Conservation (phyloP, 2,113 vertebrate species). For the Caretta caretta region DNA sequence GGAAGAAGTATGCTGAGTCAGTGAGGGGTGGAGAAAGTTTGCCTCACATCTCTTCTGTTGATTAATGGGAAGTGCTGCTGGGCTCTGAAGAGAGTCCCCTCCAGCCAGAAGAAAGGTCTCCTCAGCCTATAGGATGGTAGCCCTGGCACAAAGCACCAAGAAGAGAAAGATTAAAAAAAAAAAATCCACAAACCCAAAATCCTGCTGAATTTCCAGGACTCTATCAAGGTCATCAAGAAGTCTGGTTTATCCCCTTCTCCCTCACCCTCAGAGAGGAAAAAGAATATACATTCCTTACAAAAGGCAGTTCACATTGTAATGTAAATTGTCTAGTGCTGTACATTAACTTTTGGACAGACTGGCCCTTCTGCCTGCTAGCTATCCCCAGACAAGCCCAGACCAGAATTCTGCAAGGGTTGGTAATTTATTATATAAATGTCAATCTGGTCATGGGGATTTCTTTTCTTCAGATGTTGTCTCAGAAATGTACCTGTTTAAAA, state of each 20-base stretch:
- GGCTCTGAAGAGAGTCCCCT: not conserved
- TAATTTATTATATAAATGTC: not conserved
- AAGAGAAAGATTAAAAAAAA: not conserved
- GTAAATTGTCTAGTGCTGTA: not conserved
- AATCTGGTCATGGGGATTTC: not conserved
- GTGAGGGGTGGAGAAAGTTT: not conserved
- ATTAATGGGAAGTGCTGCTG: not conserved
- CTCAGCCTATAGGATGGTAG: not conserved
- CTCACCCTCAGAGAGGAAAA: not conserved
- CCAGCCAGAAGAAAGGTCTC: not conserved
- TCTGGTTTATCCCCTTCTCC: rapidly evolving
- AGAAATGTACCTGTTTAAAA: not conserved
- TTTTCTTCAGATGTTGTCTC: not conserved
- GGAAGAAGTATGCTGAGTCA: not conserved
- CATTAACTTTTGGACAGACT: not conserved
- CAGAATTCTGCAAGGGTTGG: not conserved
- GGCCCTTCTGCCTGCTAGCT: not conserved
- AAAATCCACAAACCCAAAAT: too few species aligned
- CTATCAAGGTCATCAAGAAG: not conserved
- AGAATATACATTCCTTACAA: not conserved
- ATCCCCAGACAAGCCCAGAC: not conserved
- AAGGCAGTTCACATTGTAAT: not conserved
- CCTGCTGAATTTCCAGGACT: not conserved
- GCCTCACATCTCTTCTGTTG: not conserved
- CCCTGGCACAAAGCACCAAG: not conserved